phyloP scores from a whole-genome alignment of 2,888 invertebrate genomes.

The Drepanosiphum platanoidis region DNA sequence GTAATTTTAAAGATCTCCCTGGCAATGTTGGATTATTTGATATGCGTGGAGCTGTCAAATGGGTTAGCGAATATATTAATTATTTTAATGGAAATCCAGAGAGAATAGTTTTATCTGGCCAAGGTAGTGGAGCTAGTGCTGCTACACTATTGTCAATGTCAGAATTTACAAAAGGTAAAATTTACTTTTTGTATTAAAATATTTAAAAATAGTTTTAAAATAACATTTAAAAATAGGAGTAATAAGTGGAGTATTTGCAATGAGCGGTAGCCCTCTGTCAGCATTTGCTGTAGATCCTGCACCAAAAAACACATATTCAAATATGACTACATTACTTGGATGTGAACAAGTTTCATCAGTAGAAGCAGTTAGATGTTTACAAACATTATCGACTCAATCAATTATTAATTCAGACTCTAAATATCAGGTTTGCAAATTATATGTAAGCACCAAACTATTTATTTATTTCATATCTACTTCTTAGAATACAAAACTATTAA shows the following conservation, averaged over 20 bases:
- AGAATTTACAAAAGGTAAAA: slow-evolving; percentile 63
- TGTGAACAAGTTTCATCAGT: slow-evolving; percentile 73
- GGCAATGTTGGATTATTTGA: slow-evolving; percentile 83
- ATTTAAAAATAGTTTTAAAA: neutral
- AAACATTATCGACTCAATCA: slow-evolving; percentile 68
- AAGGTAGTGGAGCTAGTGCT: slow-evolving; percentile 81
- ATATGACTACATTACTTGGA: slow-evolving; percentile 73
- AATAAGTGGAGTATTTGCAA: slow-evolving; percentile 75
- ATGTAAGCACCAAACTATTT: neutral
- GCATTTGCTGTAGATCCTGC: slow-evolving; percentile 76
- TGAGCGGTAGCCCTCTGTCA: slow-evolving; percentile 80
- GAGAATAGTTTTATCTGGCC: slow-evolving; percentile 79
- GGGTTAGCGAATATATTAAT: slow-evolving; percentile 79
- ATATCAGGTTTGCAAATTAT: slow-evolving; percentile 33
- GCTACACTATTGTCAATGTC: slow-evolving; percentile 75
- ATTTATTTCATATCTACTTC: neutral
- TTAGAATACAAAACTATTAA: slow-evolving; percentile 69
- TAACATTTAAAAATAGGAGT: slow-evolving; percentile 66
- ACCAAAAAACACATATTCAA: slow-evolving; percentile 73
- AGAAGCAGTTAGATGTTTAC: slow-evolving; percentile 76
- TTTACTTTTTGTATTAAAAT: slow-evolving; percentile 13
- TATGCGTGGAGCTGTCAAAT: slow-evolving; percentile 76
- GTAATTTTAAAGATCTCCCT: slow-evolving; percentile 76
- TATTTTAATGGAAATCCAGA: slow-evolving; percentile 82
- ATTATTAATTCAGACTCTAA: slow-evolving; percentile 65